These are phyloP conservation scores for Micrasema minimum DNA, from an alignment of 1,140 invertebrate species.

Conservation along the genomic window DNA sequence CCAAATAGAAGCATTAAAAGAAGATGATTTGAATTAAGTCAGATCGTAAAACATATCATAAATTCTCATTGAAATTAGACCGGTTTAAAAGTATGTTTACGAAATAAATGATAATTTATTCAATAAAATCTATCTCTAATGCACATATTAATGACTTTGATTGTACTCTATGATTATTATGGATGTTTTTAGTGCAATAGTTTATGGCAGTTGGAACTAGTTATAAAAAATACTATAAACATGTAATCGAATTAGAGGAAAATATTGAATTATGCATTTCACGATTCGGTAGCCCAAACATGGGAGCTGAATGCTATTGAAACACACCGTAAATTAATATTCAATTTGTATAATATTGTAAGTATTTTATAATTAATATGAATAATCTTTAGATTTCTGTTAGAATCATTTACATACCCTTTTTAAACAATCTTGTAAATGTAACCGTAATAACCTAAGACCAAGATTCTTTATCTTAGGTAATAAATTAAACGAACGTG, in stretches of 20 bases:
- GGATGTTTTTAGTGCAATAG: conserved; percentile 5
- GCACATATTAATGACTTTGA: conserved; percentile 16
- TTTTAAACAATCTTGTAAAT: no score
- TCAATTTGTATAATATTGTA: no score
- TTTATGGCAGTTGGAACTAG: conserved; percentile 19
- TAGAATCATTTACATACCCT: no score
- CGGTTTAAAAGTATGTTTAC: conserved; percentile 24
- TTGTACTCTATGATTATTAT: conserved; percentile 15
- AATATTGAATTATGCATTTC: conserved; percentile 9
- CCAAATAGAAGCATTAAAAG: conserved; percentile 1
- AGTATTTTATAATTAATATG: no score
- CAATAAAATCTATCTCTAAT: conserved; percentile 26
- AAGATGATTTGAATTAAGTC: conserved; percentile 31
- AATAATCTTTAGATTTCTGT: no score
- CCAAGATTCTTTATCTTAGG: no score
- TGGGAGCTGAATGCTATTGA: no score
- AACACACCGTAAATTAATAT: no score
- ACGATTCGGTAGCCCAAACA: neutral
- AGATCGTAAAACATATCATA: conserved; percentile 21
- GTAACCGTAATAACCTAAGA: no score
- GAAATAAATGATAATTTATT: conserved; percentile 32
- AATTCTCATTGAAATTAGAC: conserved; percentile 27
- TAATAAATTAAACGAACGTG: no score
- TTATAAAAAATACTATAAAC: conserved; percentile 16
- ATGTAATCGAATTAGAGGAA: conserved; percentile 14